Conservation (phyloP, 2,797 vertebrate genomes). For the Alectoris magna region DNA sequence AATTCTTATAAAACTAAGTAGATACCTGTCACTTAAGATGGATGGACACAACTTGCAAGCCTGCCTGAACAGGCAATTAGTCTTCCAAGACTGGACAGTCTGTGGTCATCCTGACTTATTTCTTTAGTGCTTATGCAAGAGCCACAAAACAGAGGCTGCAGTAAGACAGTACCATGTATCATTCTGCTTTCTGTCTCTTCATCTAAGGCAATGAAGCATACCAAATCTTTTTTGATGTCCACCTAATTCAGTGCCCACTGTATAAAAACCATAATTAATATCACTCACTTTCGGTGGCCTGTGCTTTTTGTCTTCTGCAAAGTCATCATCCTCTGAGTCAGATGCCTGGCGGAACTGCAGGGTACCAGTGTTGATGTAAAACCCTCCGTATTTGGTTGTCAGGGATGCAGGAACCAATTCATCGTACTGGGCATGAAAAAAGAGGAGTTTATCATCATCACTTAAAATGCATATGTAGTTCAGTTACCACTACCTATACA, state of each 20-base stretch:
- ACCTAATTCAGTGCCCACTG: not conserved
- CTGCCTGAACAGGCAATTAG: not conserved
- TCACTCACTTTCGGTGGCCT: conserved; percentile 88
- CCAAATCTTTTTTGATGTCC: not conserved
- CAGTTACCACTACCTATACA: not conserved
- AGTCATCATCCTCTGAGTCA: conserved; percentile 92
- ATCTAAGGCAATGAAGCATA: not conserved
- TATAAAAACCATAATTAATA: not conserved
- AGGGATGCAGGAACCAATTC: conserved; percentile 97
- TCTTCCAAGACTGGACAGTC: not conserved
- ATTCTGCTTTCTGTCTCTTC: not conserved
- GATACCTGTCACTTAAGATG: not conserved
- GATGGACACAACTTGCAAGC: not conserved
- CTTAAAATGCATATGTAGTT: not conserved
- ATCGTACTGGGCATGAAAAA: conserved; percentile 87
- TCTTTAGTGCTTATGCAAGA: not conserved
- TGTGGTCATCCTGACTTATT: not conserved
- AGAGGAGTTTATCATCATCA: not conserved
- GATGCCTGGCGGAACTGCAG: conserved; percentile 96
- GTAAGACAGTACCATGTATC: not conserved
- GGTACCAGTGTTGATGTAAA: conserved; percentile 98
- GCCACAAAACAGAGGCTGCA: not conserved
- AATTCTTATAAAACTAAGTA: not conserved
- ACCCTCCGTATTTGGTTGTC: conserved; percentile 96
- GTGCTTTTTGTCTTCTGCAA: conserved; percentile 80